Base-by-base conservation (phyloP, 2,888 invertebrate genomes). In the Brachypterus glaber region DNA sequence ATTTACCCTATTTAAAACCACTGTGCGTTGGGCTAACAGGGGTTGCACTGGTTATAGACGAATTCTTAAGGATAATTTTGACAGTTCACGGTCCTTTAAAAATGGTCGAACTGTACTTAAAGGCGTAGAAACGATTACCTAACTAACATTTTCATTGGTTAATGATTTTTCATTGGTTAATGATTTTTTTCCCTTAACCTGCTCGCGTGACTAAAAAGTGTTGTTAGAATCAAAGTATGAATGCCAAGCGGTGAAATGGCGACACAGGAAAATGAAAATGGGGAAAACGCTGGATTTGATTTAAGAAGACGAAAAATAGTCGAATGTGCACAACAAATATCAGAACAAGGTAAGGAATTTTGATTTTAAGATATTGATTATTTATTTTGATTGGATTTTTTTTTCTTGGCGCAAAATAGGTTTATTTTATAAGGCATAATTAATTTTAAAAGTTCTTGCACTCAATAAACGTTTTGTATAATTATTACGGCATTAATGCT, bases 291-390 rank as follows among this genome's bases (percentile, higher is more conserved):
- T 45, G 57, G 48, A 45, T 58, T 59, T 43, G 64, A 62, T 51
- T 56, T 71, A 47, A 62, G 71, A 51, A 64, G 69, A 52, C 72
- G 73, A 53, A 73, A 71, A 62, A 64, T 74, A 53, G 68, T 73
- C 46, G 66, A 71, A 57, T 69, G 70, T 51, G 74, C 74, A 41
- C 73, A 72, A 60, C 69, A 73, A 52, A 74, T 72, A 41, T 60
- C 74, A 39, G 73, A 73, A 55, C 72, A 71, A 64, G 73, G 73
- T 73, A 58, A 62, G 7, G 17, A 17, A n/a, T n/a, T n/a, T n/a
- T n/a, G n/a, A n/a, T n/a, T n/a, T n/a, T n/a, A n/a, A n/a, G n/a
- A n/a, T n/a, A n/a, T n/a, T n/a, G n/a, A n/a, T n/a, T n/a, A n/a
- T n/a, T n/a, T n/a, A n/a, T n/a, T n/a, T n/a, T n/a, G n/a, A n/a